Percentiles rank a stretch among this genome's conserved stretches.
phyloP scores from a whole-genome alignment of 2,888 invertebrate genomes.

The Acleris literana region DNA sequence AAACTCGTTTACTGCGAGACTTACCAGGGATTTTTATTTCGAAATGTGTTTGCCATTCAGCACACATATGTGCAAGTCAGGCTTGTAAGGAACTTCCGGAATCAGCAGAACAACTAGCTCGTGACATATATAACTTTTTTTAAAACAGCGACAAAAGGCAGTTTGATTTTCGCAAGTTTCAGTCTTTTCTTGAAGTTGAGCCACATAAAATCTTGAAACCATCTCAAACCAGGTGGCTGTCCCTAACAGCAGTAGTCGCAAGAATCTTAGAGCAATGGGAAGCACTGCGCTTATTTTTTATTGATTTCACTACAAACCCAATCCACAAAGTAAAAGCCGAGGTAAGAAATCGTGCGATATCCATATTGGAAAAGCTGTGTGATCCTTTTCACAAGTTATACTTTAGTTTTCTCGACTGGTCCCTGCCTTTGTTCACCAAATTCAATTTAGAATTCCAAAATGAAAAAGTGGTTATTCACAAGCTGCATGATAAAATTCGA shows the following conservation, averaged over 20 bases:
- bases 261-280: constrained; percentile 8
- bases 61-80: constrained; percentile 46
- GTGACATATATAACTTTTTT: constrained; percentile 20
- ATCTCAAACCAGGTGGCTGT: constrained; percentile 26
- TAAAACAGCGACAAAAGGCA: constrained; percentile 21
- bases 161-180: constrained; percentile 20
- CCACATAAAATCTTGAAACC: constrained; percentile 27
- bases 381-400: constrained; percentile 37
- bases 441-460: constrained; percentile 40
- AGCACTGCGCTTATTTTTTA: constrained; percentile 33
- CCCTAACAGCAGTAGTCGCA: constrained; percentile 15
- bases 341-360: constrained; percentile 34
- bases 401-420: constrained; percentile 30
- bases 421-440: constrained; percentile 32
- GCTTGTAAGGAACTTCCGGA: constrained; percentile 42
- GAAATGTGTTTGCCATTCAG: constrained; percentile 51
- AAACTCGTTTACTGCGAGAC: constrained; percentile 39
- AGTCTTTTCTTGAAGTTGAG: constrained; percentile 22
- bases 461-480: constrained; percentile 38
- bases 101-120: constrained; percentile 17
- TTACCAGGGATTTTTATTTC: constrained; percentile 45
- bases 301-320: constrained; percentile 37
- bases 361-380: constrained; percentile 35
- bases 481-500: constrained; percentile 23
- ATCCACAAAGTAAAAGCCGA: constrained; percentile 36